These are phyloP conservation scores for Tenualosa thibaudeaui DNA, from an alignment of 2,797 vertebrate genomes.

Conservation along the genomic window DNA sequence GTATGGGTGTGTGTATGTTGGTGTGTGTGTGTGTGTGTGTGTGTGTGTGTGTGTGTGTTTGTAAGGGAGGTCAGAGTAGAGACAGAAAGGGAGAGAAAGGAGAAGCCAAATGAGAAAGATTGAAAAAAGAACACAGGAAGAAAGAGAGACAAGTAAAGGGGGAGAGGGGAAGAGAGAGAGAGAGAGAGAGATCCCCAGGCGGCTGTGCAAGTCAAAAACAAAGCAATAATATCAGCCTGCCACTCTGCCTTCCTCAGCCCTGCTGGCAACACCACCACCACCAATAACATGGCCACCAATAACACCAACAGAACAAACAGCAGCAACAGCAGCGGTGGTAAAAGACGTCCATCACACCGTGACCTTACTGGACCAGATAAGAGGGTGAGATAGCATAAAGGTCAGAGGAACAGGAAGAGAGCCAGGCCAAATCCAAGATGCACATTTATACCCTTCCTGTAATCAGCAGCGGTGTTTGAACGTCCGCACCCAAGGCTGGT, in stretches of 20 bases:
- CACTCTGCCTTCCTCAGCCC: no score
- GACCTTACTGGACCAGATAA: neutral
- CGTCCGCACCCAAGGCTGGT: no score
- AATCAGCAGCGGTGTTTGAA: neutral
- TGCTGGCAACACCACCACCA: neutral
- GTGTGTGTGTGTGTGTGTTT: neutral
- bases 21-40: neutral
- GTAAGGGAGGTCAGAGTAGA: neutral
- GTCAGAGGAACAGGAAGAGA: neutral
- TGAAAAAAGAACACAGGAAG: neutral
- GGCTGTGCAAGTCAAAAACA: neutral
- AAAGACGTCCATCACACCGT: neutral
- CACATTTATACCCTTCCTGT: neutral
- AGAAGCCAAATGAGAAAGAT: neutral
- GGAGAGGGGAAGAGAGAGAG: neutral
- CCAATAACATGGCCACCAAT: no score
- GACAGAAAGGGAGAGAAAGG: neutral
- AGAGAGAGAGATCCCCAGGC: neutral
- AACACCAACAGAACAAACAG: neutral
- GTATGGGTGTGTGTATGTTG: no score
- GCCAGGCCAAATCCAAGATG: neutral
- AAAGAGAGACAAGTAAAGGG: neutral
- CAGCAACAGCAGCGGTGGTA: neutral
- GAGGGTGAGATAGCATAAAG: neutral
- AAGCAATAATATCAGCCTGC: neutral